Percentiles rank a stretch among this genome's conserved stretches.
These are phyloP conservation scores for Coptodon bakossiorum DNA, from an alignment of 2,113 vertebrate species.

Conservation along the genomic window DNA sequence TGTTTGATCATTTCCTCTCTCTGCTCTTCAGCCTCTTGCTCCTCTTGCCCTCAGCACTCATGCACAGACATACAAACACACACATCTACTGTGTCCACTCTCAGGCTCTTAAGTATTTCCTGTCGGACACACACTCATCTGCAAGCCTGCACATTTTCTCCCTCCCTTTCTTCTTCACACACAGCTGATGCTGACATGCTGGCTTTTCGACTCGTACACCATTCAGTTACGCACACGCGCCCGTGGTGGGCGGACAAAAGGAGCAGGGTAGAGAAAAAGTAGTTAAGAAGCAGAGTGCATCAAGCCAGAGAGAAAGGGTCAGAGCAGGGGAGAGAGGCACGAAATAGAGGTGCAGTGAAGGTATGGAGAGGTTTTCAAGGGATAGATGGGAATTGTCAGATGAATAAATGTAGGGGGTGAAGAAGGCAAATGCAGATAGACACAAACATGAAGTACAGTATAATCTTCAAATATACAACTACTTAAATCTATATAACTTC, in stretches of 20 bases:
- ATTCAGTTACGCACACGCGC: background rate
- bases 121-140: slow-evolving; percentile 11
- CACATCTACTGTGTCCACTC: background rate
- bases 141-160: background rate
- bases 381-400: background rate
- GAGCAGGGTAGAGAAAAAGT: background rate
- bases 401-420: background rate
- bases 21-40: background rate
- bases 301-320: background rate
- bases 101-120: slow-evolving; percentile 20
- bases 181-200: slow-evolving; percentile 38
- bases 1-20: slow-evolving; percentile 16
- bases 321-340: background rate
- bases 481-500: background rate
- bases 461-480: background rate
- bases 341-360: background rate
- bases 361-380: background rate
- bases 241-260: background rate
- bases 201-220: background rate
- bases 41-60: background rate
- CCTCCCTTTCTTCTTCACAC: background rate
- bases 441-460: background rate
- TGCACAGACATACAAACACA: background rate
- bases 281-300: background rate
- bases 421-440: background rate